phyloP scores from a whole-genome alignment of 2,797 vertebrate genomes.

The Nyctibius grandis region DNA sequence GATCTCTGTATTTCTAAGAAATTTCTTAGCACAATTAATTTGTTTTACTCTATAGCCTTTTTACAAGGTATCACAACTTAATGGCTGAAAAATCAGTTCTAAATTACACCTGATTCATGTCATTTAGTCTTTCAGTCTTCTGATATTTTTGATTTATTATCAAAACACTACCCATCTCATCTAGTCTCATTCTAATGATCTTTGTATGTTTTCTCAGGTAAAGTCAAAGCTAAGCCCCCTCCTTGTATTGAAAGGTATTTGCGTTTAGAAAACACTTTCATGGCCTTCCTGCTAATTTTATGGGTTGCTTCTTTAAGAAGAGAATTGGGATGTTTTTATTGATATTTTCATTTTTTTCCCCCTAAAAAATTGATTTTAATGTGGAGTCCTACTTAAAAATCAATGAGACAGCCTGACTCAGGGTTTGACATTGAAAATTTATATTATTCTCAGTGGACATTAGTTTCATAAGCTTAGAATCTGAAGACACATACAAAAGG shows the following conservation, averaged over 20 bases:
- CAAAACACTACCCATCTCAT: neutral
- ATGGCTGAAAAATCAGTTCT: neutral
- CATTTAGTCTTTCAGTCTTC: neutral
- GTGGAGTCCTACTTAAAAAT: constrained; percentile 37
- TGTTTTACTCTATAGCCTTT: neutral
- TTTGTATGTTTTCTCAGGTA: neutral
- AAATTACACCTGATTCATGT: neutral
- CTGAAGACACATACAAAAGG: neutral
- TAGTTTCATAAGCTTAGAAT: neutral
- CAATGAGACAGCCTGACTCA: constrained; percentile 13
- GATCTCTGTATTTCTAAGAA: neutral
- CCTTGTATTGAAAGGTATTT: neutral
- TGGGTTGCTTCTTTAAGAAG: neutral
- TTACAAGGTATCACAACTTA: neutral
- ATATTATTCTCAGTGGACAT: neutral
- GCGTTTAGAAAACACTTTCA: neutral
- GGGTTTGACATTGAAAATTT: constrained; percentile 24
- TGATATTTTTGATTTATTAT: neutral
- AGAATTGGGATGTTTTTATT: constrained; percentile 19
- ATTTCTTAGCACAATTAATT: neutral
- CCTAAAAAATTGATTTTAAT: constrained; percentile 43
- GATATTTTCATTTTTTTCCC: constrained; percentile 21
- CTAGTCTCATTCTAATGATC: neutral
- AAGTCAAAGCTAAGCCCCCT: neutral
- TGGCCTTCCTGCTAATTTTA: neutral